These are phyloP conservation scores for Drosophila neocordata DNA, from an alignment of 1,140 invertebrate species.

Conservation along the genomic window DNA sequence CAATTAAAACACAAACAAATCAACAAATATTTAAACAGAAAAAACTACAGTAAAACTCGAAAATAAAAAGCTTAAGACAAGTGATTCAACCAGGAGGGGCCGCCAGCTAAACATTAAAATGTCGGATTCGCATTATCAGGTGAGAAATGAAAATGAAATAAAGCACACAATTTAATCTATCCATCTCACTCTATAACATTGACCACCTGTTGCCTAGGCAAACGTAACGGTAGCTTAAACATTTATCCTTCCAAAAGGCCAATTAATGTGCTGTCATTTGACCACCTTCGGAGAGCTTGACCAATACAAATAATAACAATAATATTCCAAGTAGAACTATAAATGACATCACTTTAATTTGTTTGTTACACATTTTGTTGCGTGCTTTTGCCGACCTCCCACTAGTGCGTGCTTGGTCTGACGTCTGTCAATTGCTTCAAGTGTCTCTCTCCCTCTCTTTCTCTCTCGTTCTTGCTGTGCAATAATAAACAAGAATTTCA, in stretches of 20 bases:
- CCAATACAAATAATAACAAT: constrained; percentile 36
- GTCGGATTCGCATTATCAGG: constrained; percentile 80
- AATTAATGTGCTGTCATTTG: background rate
- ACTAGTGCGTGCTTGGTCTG: constrained; percentile 35
- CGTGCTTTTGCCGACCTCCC: constrained; percentile 34
- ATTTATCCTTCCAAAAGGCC: background rate
- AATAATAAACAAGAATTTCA: constrained; percentile 1
- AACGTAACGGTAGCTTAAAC: background rate
- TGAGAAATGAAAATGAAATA: constrained; percentile 39
- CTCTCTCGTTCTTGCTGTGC: background rate
- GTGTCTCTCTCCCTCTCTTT: background rate
- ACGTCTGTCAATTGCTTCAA: constrained; percentile 37
- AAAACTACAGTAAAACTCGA: constrained; percentile 26
- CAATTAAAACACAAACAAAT: constrained; percentile 42
- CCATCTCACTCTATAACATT: background rate
- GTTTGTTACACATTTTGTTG: constrained; percentile 22
- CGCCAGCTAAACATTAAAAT: constrained; percentile 59
- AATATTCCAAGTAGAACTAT: background rate
- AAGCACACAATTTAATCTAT: constrained; percentile 22
- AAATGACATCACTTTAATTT: constrained; percentile 58
- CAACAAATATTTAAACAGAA: constrained; percentile 15
- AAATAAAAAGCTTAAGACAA: constrained; percentile 40
- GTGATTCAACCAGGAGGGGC: constrained; percentile 56
- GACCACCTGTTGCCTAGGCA: background rate
- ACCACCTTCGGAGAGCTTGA: background rate